Conservation (phyloP, 2,888 invertebrate genomes). For the Mimachlamys varia region DNA sequence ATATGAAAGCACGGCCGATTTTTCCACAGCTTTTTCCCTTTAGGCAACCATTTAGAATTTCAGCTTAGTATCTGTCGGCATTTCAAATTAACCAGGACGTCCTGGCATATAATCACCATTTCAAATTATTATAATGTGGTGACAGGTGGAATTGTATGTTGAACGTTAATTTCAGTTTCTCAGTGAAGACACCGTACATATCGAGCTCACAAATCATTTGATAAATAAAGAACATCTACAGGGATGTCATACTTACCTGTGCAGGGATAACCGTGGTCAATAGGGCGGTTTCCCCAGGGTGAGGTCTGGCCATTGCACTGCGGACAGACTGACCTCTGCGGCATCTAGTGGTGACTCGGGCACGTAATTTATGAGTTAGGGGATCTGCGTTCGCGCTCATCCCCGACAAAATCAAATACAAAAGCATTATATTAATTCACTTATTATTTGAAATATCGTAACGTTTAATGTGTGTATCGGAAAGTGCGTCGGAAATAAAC, state of each 20-base stretch:
- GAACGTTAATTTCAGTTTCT: background rate
- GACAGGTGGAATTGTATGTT: background rate
- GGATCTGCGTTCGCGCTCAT: constrained; percentile 33
- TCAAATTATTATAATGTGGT: too few relatives aligned
- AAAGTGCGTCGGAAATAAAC: too few relatives aligned
- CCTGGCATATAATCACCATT: too few relatives aligned
- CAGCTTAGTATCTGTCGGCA: too few relatives aligned
- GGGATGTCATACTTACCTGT: background rate
- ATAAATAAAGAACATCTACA: background rate
- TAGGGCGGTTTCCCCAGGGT: background rate
- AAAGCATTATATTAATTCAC: background rate
- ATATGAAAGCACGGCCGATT: too few relatives aligned
- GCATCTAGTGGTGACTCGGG: background rate
- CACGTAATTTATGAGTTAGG: background rate
- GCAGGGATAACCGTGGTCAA: constrained; percentile 9
- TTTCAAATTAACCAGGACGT: too few relatives aligned
- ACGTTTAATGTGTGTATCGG: too few relatives aligned
- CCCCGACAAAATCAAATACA: constrained; percentile 8
- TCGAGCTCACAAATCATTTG: background rate
- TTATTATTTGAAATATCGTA: too few relatives aligned
- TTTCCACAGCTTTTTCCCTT: too few relatives aligned
- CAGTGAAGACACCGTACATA: background rate
- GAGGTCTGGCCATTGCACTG: background rate
- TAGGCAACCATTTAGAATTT: too few relatives aligned
- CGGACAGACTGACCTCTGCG: background rate